Evolutionary conservation across 2,888 invertebrate species (phyloP), one percentile per base, ranked within the genome.

Genomic region (Alentia gelatinosa): DNA sequence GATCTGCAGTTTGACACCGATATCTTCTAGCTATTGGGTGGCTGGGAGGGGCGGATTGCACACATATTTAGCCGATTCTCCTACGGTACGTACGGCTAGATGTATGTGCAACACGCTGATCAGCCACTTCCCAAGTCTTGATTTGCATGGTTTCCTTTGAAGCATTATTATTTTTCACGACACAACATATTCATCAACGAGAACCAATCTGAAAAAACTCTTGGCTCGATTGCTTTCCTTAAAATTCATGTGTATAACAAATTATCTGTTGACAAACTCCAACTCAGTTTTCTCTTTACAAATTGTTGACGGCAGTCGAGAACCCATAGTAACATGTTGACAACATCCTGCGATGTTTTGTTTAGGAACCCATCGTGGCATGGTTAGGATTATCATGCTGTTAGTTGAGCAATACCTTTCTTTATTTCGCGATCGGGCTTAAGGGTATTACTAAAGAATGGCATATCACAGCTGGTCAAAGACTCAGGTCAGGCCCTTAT

Each of bases 381-480:
- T 86, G 86, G 86, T 26, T 30, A 47, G 47, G 50, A 50, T n/a
- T 42, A 47, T 42, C 39, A 37, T 47, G 86, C 33, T 42, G 39
- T 39, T 9, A 26, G 19, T 86, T 86, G 86, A 86, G 86, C 86
- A 86, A 86, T 86, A 47, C 42, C 47, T 50, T 47, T 23, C 35
- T 35, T 40, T 83, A 15, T 40, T 86, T 86, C 47, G 42, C 86
- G 9, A 86, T 4, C 30, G 15, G 30, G 5, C 33, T 86, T 47
- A 86, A 42, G 40, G 30, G 30, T 40, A 83, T 83, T 37, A 40
- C 39, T 33, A 86, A 86, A 19, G 47, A 47, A 47, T 47, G 26
- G 15, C 35, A 50, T 86, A 86, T 86, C 86, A 86, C 86, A 86
- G 86, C 86, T 86, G 86, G 47, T 86, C 86, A 26, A 83, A n/a